Conservation (phyloP, 2,797 vertebrate species). For the Ciconia nigra region DNA sequence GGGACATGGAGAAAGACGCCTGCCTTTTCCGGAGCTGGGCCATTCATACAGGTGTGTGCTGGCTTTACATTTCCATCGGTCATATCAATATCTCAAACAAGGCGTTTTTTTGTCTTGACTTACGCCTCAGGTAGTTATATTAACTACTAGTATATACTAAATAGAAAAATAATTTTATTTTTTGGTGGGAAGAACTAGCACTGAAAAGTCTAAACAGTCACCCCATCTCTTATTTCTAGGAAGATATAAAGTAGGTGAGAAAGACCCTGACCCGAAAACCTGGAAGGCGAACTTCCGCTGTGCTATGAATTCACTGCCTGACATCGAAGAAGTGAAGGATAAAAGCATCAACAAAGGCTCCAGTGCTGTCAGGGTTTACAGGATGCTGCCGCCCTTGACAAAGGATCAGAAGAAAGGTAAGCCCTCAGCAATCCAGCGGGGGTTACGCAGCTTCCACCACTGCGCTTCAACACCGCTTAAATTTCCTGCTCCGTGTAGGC, state of each 20-base stretch:
- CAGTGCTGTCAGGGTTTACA: slow-evolving; percentile 89
- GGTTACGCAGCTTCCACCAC: neutral
- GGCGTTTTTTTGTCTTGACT: neutral
- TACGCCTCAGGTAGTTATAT: neutral
- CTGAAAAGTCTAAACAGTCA: neutral
- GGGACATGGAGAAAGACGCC: slow-evolving; percentile 94
- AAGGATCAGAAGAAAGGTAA: slow-evolving; percentile 82
- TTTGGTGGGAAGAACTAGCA: neutral
- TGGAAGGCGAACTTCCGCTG: slow-evolving; percentile 99
- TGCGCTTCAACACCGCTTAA: neutral
- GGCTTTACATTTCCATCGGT: neutral
- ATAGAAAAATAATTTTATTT: neutral
- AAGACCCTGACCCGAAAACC: slow-evolving; percentile 87
- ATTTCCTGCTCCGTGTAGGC: fast-evolving
- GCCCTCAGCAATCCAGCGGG: neutral
- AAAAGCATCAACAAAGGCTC: slow-evolving; percentile 92
- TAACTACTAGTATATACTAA: neutral
- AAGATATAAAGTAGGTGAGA: slow-evolving; percentile 83
- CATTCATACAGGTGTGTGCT: slow-evolving; percentile 90
- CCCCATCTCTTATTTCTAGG: slow-evolving; percentile 70
- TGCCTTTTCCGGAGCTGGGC: slow-evolving; percentile 93
- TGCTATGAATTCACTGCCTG: slow-evolving; percentile 95
- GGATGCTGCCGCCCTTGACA: slow-evolving; percentile 82
- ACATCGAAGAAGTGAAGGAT: slow-evolving; percentile 94
- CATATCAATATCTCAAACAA: fast-evolving